phyloP scores from a whole-genome alignment of 1,140 invertebrate species.

The Halesus radiatus region DNA sequence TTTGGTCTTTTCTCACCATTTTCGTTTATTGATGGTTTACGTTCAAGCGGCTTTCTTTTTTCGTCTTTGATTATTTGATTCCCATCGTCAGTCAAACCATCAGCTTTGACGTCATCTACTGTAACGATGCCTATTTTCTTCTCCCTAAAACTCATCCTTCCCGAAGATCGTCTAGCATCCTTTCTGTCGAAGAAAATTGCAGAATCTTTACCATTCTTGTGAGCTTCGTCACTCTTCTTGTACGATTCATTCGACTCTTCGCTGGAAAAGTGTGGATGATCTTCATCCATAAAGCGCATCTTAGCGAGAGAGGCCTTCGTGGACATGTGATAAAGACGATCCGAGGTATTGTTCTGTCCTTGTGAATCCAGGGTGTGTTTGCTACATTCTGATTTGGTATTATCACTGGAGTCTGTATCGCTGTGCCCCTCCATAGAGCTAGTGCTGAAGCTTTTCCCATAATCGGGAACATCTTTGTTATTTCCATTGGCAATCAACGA shows the following conservation, averaged over 20 bases:
- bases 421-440: constrained; percentile 72
- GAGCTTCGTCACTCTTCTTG: constrained; percentile 16
- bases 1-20: constrained; percentile 19
- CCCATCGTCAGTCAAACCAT: constrained; percentile 53
- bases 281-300: constrained; percentile 70
- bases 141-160: constrained; percentile 68
- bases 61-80: constrained; percentile 59
- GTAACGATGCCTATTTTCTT: constrained; percentile 65
- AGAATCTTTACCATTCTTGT: constrained; percentile 28
- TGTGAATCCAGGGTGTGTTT: constrained; percentile 50
- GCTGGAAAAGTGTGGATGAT: background rate
- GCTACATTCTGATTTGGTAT: constrained; percentile 58
- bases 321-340: constrained; percentile 64
- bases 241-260: constrained; percentile 39
- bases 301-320: constrained; percentile 72
- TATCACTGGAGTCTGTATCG: constrained; percentile 70
- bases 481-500: constrained; percentile 56
- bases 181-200: constrained; percentile 64
- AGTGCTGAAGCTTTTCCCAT: constrained; percentile 68
- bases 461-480: constrained; percentile 59
- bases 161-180: constrained; percentile 63
- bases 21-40: constrained; percentile 26
- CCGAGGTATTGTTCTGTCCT: constrained; percentile 61
- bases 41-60: constrained; percentile 57
- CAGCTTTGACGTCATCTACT: constrained; percentile 66